Conservation (phyloP, 92 coral and sea anemone species). For the Umimayanthus kanabou region DNA sequence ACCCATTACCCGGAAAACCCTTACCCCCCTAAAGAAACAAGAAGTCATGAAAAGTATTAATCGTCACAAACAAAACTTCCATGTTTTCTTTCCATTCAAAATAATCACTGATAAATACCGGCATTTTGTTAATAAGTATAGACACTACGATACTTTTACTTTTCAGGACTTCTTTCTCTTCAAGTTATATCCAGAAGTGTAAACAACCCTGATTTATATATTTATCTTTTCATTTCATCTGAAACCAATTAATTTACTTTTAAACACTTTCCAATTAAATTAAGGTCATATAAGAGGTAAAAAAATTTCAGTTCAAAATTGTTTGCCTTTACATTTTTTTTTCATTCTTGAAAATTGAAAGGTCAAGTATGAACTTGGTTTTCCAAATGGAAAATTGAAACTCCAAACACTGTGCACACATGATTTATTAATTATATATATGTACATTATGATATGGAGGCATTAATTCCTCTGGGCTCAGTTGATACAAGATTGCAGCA, state of each 20-base stretch:
- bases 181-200: neutral
- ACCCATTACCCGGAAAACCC: conserved; percentile 4
- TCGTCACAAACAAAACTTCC: neutral
- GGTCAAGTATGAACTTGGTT: neutral
- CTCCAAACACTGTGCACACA: conserved; percentile 32
- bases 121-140: neutral
- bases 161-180: conserved; percentile 11
- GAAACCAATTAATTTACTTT: neutral
- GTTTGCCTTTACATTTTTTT: neutral
- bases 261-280: neutral
- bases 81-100: neutral
- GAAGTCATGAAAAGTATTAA: neutral
- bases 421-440: neutral
- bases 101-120: too few relatives aligned
- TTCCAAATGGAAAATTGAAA: neutral
- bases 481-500: conserved; percentile 45
- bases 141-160: neutral
- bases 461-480: conserved; percentile 21
- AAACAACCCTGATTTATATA: conserved; percentile 31
- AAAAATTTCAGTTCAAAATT: neutral
- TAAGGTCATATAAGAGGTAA: neutral
- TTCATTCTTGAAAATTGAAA: neutral
- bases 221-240: neutral
- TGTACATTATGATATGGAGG: neutral
- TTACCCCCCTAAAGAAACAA: neutral